These are phyloP conservation scores for Helobdella robusta DNA, from an alignment of 2,888 invertebrate species.

Conservation along the genomic window DNA sequence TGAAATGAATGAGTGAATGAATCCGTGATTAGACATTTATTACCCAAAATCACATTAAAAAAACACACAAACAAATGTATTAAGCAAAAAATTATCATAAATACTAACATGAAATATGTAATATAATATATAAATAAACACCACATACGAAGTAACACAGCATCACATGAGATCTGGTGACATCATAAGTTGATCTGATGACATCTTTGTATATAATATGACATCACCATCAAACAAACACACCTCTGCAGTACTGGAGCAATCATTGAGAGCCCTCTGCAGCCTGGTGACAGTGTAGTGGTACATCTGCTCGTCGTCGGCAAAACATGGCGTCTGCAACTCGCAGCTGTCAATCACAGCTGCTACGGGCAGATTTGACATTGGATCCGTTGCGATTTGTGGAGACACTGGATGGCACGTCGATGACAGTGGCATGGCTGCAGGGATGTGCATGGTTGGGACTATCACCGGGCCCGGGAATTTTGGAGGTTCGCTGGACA, in stretches of 20 bases:
- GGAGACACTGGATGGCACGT: slow-evolving; percentile 17
- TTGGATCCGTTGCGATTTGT: slow-evolving; percentile 25
- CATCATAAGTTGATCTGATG: too few species aligned
- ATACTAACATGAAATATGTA: too few species aligned
- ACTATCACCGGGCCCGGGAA: slow-evolving; percentile 34
- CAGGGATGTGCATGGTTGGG: slow-evolving; percentile 31
- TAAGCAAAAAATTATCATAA: too few species aligned
- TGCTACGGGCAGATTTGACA: slow-evolving; percentile 22
- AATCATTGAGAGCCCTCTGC: slow-evolving; percentile 30
- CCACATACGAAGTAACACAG: too few species aligned
- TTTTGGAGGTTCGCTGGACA: slow-evolving; percentile 32
- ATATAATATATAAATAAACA: too few species aligned
- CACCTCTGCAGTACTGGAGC: slow-evolving; percentile 28
- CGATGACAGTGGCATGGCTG: slow-evolving; percentile 13
- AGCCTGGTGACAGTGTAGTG: slow-evolving; percentile 33
- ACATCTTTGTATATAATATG: too few species aligned
- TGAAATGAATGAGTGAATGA: too few species aligned
- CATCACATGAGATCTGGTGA: too few species aligned
- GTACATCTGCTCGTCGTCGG: slow-evolving; percentile 35
- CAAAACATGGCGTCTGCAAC: slow-evolving; percentile 34
- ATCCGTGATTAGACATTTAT: too few species aligned
- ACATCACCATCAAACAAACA: too few species aligned
- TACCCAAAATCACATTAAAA: too few species aligned
- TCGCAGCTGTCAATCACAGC: slow-evolving; percentile 18
- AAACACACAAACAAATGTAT: too few species aligned